Conservation (phyloP, 2,888 invertebrate species). For the Cryptosula pallasiana region DNA sequence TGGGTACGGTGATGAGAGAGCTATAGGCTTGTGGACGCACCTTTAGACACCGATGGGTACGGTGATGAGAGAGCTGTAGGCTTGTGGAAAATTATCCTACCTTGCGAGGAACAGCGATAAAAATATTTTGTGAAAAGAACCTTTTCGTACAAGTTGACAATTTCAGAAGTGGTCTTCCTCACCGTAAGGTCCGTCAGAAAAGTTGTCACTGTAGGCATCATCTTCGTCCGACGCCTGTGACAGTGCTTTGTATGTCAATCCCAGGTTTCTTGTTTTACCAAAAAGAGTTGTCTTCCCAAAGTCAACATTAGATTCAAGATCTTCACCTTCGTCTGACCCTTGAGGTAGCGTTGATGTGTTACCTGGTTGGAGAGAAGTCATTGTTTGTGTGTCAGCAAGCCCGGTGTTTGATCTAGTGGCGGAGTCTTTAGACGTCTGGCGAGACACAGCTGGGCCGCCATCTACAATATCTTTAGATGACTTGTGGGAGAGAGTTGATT, state of each 20-base stretch:
- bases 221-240: conserved; percentile 7
- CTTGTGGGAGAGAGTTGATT: not conserved
- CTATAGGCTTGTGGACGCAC: too few relatives aligned
- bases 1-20: too few relatives aligned
- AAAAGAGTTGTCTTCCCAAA: conserved; percentile 20
- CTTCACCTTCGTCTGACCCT: not conserved
- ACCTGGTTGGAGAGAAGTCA: not conserved
- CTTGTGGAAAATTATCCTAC: too few relatives aligned
- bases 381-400: not conserved
- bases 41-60: too few relatives aligned
- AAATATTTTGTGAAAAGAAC: too few relatives aligned
- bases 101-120: too few relatives aligned
- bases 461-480: not conserved
- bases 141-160: too few relatives aligned
- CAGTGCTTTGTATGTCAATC: conserved; percentile 1
- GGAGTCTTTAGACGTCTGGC: not conserved
- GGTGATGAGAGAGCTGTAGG: too few relatives aligned
- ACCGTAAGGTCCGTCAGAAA: not conserved
- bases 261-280: not conserved
- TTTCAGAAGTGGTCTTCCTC: not conserved
- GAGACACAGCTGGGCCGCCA: not conserved
- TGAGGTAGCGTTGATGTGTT: not conserved
- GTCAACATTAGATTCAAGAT: conserved; percentile 2
- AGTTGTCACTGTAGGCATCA: conserved; percentile 11
- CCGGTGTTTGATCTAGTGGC: not conserved